Base-by-base conservation (phyloP, 2,113 vertebrate species). In the Ptilorrhoa leucosticta region DNA sequence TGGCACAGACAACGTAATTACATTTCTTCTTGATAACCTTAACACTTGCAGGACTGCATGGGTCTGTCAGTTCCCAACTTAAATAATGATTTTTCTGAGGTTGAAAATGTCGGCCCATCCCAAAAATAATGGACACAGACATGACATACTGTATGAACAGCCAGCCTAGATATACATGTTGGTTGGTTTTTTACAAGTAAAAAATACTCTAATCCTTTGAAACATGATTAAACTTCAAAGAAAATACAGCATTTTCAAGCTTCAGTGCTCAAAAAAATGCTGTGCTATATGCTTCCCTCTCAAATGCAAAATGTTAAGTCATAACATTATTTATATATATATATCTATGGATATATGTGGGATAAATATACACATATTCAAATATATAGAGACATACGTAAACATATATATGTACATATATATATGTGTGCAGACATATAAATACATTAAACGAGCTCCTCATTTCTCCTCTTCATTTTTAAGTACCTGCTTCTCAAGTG, bases 1-100 rank as follows among this genome's bases (percentile, higher is more conserved):
- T 90, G 71, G 80, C 61, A 69, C 15, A 88, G 72, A 93, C 22
- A 89, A 81, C 87, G 96, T 96, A 96, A 94, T 96, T 94, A 90
- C 56, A 60, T 89, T 96, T 96, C 31, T 91, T 96, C 63, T 72
- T 8, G 1, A 37, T 45, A 81, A 33, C 60, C 48, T 90, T 54
- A 15, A 35, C 23, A 81, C 73, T 90, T 95, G 71, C 69, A 92
- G 81, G 69, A 77, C 72, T 86, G 40, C 40, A 58, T 69, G 56
- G 28, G 15, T 84, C 80, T 91, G 65, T 91, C 53, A 80, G 68
- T 92, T 96, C 76, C 90, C 35, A 79, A 75, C 90, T 93, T 90
- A 96, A 94, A 85, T 68, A 18, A 50, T 61, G 3, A 63, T 90
- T 96, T 97, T 97, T 97, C 87, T 88, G 30, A 96, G 35, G 20